A percentile compares a stretch with the other conserved stretches of the same genome.
phyloP scores from a whole-genome alignment of 2,797 vertebrate genomes.

The Notoglanidium macrostoma region DNA sequence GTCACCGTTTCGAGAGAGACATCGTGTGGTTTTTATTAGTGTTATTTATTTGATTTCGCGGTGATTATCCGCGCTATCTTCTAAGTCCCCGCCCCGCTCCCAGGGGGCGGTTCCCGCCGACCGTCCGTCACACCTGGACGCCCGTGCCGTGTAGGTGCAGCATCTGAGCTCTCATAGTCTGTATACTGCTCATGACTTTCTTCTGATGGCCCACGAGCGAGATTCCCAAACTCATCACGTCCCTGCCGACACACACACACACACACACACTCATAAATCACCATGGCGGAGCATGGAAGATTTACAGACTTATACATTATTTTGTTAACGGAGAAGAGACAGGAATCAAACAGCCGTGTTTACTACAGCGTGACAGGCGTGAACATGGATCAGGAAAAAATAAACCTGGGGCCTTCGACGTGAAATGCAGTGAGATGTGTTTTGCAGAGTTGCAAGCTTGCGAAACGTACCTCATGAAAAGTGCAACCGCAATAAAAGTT shows the following conservation, averaged over 20 bases:
- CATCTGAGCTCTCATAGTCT: slow-evolving; percentile 99
- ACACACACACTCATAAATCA: slow-evolving; percentile 64
- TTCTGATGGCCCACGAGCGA: slow-evolving; percentile 98
- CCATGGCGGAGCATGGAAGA: slow-evolving; percentile 47
- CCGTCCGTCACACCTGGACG: slow-evolving; percentile 91
- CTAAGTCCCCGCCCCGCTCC: slow-evolving; percentile 69
- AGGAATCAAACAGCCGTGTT: slow-evolving; percentile 30
- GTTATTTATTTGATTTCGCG: slow-evolving; percentile 43
- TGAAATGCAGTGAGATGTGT: neutral
- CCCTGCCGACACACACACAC: slow-evolving; percentile 74
- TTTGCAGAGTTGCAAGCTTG: neutral
- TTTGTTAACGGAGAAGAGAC: slow-evolving; percentile 62
- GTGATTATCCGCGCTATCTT: slow-evolving; percentile 37
- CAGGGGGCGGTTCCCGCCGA: slow-evolving; percentile 59
- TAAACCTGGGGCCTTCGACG: neutral
- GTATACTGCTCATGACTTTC: slow-evolving; percentile 99
- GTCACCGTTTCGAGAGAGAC: slow-evolving; percentile 58
- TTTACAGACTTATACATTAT: slow-evolving; percentile 56
- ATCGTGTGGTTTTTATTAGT: slow-evolving; percentile 52
- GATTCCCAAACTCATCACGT: slow-evolving; percentile 98
- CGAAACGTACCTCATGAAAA: neutral
- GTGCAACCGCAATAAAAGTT: neutral
- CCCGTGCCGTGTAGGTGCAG: slow-evolving; percentile 95
- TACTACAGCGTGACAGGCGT: slow-evolving; percentile 17
- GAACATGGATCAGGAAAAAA: slow-evolving; percentile 34